Base-by-base conservation (phyloP, 2,888 invertebrate genomes). In the Agonum fuliginosum region DNA sequence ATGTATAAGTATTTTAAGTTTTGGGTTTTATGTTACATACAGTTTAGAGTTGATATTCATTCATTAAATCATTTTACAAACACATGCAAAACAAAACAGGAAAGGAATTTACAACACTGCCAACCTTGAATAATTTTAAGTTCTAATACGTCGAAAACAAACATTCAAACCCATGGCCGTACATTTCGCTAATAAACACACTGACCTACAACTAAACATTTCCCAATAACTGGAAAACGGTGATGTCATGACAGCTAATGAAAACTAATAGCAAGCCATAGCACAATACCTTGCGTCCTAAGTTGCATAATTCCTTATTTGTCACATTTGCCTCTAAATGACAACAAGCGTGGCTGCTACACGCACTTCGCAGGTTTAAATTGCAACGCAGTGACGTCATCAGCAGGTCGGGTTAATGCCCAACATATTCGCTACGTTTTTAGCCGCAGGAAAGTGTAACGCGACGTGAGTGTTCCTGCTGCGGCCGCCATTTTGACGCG, bases 231-330 rank as follows among this genome's bases (percentile, higher is more conserved):
- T 41, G 67, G 67, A 67, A 67, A 67, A 67, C 67, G 67, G 17
- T 62, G 58, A 62, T 62, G 58, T 62, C 58, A 58, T 24, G 10
- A 65, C 67, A 6, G 46, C 46, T 46, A 43, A 70, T 70, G 19
- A 70, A 62, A 62, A 41, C 67, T 41, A 67, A 43, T n/a, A 43
- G 22, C 20, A 37, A 67, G 37, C 67, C 43, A 67, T 27, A 70
- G 20, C 19, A 70, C 46, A 67, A 67, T 75, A 75, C 75, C 75
- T 75, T 65, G 46, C 30, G 12, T 48, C 24, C 30, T 20, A 30
- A 30, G 67, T 75, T 75, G 75, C 75, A 75, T 75, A 67, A 75
- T 51, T 75, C 67, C 75, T 48, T 75, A 67, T 75, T 51, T 34
- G 67, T 67, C 75, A 74, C 74, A 74, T 27, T 24, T 73, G 24